phyloP scores from a whole-genome alignment of 2,113 vertebrate species.

The Lonchura striata region DNA sequence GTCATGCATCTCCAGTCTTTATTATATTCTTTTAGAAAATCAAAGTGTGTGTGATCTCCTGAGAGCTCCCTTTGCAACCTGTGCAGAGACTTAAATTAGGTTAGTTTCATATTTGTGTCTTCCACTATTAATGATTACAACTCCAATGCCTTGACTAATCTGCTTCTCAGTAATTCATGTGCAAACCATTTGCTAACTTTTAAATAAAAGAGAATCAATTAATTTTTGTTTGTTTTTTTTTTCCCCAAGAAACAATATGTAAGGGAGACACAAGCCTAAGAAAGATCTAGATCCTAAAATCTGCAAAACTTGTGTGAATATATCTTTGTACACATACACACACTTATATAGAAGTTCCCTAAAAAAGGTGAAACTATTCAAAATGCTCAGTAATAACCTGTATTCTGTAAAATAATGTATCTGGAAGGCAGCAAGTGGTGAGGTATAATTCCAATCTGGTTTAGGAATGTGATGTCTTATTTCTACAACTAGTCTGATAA shows the following conservation, averaged over 20 bases:
- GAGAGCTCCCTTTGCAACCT: neutral
- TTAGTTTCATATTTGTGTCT: neutral
- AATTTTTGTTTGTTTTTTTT: neutral
- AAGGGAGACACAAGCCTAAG: neutral
- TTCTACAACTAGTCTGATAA: neutral
- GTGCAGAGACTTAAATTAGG: neutral
- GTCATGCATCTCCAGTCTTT: neutral
- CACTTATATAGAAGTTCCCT: neutral
- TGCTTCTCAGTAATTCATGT: neutral
- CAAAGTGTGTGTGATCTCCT: neutral
- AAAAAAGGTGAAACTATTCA: neutral
- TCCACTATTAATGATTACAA: constrained; percentile 1
- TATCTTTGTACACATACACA: neutral
- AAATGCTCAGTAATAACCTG: neutral
- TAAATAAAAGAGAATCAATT: neutral
- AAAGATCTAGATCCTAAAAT: neutral
- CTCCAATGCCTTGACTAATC: neutral
- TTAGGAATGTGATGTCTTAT: neutral
- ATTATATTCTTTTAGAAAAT: neutral
- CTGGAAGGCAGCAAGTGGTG: neutral
- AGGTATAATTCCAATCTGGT: neutral
- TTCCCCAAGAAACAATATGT: neutral
- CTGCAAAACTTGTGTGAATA: rapidly evolving
- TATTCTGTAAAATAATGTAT: neutral
- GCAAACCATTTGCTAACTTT: neutral